Conservation (phyloP, 2,113 vertebrate species). For the Cromileptes altivelis region DNA sequence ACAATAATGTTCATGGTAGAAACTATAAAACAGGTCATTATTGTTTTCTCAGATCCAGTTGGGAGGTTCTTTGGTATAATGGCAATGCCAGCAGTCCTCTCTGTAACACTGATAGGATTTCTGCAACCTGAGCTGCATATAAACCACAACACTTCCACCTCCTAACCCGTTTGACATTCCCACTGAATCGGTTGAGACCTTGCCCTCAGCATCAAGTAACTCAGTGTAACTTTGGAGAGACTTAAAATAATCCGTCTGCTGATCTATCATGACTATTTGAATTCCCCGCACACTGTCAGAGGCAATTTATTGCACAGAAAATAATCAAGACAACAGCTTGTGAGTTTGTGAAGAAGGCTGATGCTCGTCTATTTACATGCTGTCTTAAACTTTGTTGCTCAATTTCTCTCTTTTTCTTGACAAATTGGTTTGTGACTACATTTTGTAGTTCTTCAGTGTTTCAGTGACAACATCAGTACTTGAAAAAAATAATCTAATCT, state of each 20-base stretch:
- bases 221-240: background rate
- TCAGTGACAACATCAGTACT: background rate
- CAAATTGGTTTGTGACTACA: background rate
- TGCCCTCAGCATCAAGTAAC: no score
- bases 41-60: no score
- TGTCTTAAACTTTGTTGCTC: background rate
- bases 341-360: background rate
- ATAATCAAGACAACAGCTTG: background rate
- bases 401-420: background rate
- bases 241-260: conserved; percentile 1
- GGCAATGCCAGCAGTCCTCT: background rate
- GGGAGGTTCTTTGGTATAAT: background rate
- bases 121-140: background rate
- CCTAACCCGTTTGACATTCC: background rate
- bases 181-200: background rate
- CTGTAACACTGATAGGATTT: background rate
- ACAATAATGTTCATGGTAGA: background rate
- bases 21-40: background rate
- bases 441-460: background rate
- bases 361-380: background rate
- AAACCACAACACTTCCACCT: background rate
- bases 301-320: background rate
- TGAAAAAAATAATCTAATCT: background rate
- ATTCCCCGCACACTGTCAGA: background rate
- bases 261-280: conserved; percentile 1